A percentile compares a stretch with the other conserved stretches of the same genome.
Evolutionary conservation across 2,797 vertebrate genomes (phyloP).

Genomic region (Calcarius lapponicus): DNA sequence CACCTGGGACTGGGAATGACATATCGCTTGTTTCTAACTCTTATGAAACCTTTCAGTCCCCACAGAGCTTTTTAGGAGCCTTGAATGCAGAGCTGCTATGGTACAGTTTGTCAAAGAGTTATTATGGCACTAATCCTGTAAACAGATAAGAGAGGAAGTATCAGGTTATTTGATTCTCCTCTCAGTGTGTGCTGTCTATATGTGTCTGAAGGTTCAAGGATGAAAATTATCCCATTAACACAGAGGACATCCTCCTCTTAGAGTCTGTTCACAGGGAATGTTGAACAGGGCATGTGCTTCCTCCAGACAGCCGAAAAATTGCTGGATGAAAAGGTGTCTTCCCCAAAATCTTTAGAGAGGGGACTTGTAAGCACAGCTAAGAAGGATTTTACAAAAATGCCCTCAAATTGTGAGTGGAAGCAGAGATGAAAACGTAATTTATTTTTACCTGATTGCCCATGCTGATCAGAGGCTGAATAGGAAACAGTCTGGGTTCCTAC

Average conservation of each 20-base stretch:
- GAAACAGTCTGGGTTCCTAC: neutral
- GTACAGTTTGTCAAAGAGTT: neutral
- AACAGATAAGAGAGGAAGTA: neutral
- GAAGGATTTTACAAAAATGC: neutral
- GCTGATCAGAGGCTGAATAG: neutral
- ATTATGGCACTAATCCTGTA: neutral
- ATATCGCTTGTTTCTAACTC: neutral
- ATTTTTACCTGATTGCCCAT: neutral
- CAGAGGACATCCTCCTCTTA: neutral
- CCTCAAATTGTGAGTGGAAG: neutral
- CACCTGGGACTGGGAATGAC: neutral
- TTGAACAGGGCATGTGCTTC: neutral
- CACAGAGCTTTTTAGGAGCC: neutral
- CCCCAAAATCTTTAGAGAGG: neutral
- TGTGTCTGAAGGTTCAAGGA: neutral
- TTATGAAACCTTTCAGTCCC: neutral
- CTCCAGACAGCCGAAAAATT: neutral
- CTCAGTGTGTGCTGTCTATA: neutral
- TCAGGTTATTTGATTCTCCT: neutral
- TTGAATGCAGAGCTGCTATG: neutral
- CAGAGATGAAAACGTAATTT: neutral
- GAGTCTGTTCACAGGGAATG: rapidly evolving
- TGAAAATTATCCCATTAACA: neutral
- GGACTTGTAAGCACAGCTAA: neutral
- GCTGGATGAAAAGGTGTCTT: neutral